A percentile compares a stretch with the other conserved stretches of the same genome.
Evolutionary conservation across 2,888 invertebrate species (phyloP).

Genomic region (Aphodius granarius): DNA sequence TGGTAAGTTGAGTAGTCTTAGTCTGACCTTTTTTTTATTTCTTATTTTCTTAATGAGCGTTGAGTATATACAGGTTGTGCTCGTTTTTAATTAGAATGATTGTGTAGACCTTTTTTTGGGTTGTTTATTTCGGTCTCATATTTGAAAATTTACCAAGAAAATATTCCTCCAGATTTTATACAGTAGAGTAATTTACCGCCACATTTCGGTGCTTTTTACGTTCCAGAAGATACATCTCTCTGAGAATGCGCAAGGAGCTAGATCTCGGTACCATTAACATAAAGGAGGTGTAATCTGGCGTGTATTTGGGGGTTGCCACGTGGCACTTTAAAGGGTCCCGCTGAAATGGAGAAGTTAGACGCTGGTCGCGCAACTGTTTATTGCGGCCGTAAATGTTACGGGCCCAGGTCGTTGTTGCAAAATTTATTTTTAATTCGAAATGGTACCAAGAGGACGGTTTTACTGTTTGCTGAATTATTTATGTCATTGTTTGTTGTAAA

Average conservation of each 20-base stretch:
- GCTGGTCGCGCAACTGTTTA: constrained; percentile 1
- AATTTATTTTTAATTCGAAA: constrained; percentile 13
- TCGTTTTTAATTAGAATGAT: too few species aligned
- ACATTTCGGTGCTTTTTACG: neutral
- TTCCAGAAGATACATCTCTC: neutral
- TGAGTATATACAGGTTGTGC: too few species aligned
- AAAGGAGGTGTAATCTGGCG: neutral
- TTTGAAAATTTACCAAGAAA: neutral
- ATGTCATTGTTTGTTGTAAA: neutral
- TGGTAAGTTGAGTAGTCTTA: constrained; percentile 65
- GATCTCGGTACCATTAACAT: neutral
- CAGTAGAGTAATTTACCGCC: neutral
- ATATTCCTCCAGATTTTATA: neutral
- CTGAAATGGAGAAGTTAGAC: neutral
- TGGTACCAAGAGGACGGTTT: neutral
- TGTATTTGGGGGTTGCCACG: neutral
- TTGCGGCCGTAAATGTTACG: constrained; percentile 2
- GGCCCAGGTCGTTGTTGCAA: neutral
- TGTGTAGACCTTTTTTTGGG: neutral
- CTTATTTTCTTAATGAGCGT: too few species aligned
- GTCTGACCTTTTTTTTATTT: neutral
- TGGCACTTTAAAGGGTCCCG: neutral
- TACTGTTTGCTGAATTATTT: neutral
- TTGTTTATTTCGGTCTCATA: neutral
- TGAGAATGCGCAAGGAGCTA: neutral